Percentiles rank a stretch among this genome's conserved stretches.
Evolutionary conservation across 2,113 vertebrate genomes (phyloP).

Genomic region (Damaliscus lunatus): DNA sequence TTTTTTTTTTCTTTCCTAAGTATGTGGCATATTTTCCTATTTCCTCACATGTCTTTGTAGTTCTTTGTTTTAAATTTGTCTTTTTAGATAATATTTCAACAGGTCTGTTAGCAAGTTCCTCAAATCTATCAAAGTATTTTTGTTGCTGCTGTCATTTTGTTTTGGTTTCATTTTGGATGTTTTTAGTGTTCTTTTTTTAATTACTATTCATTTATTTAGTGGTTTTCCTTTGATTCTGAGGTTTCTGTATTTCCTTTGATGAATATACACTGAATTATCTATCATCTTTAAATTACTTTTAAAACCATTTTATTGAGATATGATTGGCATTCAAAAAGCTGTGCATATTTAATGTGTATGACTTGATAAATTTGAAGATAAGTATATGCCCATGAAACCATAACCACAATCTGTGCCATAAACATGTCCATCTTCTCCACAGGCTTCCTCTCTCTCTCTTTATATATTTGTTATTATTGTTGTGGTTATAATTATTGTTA

Average conservation of each 20-base stretch:
- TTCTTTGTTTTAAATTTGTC: neutral
- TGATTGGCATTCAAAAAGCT: neutral
- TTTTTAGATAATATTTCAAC: neutral
- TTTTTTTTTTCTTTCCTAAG: neutral
- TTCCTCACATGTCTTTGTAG: neutral
- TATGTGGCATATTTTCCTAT: neutral
- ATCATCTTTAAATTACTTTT: neutral
- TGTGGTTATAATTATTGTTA: too few species aligned
- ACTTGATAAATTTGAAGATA: neutral
- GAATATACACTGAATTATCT: neutral
- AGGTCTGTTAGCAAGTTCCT: neutral
- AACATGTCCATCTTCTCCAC: neutral
- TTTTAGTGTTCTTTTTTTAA: neutral
- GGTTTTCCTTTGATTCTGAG: neutral
- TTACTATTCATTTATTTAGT: neutral
- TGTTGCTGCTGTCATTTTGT: neutral
- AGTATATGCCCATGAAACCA: neutral
- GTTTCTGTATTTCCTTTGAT: neutral
- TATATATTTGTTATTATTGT: too few species aligned
- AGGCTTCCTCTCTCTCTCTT: too few species aligned
- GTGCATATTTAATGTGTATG: neutral
- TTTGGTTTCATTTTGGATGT: neutral
- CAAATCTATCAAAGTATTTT: too few species aligned
- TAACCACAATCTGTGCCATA: neutral
- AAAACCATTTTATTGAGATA: neutral